Base-by-base conservation (phyloP, 2,888 invertebrate genomes). In the Tenthredo amoena region DNA sequence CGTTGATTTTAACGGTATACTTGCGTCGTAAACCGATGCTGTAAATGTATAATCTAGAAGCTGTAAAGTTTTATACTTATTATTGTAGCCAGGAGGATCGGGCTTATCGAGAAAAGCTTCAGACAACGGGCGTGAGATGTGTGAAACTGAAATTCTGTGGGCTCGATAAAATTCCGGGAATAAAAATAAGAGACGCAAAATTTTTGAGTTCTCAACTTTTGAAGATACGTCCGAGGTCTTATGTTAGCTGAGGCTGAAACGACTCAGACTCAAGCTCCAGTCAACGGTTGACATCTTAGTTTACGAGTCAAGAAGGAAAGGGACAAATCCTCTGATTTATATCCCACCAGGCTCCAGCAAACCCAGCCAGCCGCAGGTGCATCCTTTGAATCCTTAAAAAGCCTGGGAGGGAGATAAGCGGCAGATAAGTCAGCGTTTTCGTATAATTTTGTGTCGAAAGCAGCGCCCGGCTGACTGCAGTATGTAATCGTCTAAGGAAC, bases 321-420 rank as follows among this genome's bases (percentile, higher is more conserved):
- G 84, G 85, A 84, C 76, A 84, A 83, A 84, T 85, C 84, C 85
- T 83, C 72, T 85, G 84, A 83, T 85, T 85, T 85, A 85, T 85
- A 65, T 85, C 76, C 85, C 34, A n/a, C 55, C 43, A 47, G 72
- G 58, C 68, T 68, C 71, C 83, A 34, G 31, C 71, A 21, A 65
- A 68, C 43, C 55, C 85, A 50, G 50, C 18, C 84, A 55, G 55
- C 71, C 72, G 85, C 85, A 85, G 85, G 84, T 85, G 85, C 84
- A 84, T 85, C 85, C 85, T 84, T 84, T 84, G 85, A 84, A 84
- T 85, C 84, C 76, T 76, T 79, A 83, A 83, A 83, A 83, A 71
- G 83, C 12, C 68, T 83, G 68, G 83, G 37, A 68, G 31, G 43
- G 26, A 83, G 83, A 83, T 83, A 83, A 83, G 83, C 83, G 31